phyloP scores from a whole-genome alignment of 2,113 vertebrate species.

The Phrynosoma blainvillii region DNA sequence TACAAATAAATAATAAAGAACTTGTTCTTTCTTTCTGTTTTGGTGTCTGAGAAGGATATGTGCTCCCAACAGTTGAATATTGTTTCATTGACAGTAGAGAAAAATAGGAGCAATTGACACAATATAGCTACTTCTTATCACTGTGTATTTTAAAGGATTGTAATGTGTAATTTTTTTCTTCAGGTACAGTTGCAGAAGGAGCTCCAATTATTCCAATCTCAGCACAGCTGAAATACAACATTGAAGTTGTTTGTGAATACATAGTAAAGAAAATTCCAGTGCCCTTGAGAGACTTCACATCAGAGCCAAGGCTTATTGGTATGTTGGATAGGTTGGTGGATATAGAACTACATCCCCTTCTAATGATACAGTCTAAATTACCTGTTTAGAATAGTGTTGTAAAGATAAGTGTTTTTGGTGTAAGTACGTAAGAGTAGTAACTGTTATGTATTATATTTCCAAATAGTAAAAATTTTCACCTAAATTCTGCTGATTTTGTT shows the following conservation, averaged over 20 bases:
- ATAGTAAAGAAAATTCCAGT: constrained; percentile 99
- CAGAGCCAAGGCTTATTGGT: constrained; percentile 97
- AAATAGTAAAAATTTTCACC: not conserved
- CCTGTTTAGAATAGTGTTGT: accelerated
- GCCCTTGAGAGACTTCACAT: constrained; percentile 94
- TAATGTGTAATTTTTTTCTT: constrained; percentile 37
- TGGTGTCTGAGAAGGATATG: not conserved
- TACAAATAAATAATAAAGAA: not conserved
- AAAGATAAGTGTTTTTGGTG: not conserved
- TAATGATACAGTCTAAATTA: not conserved
- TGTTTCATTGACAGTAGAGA: not conserved
- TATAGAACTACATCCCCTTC: accelerated
- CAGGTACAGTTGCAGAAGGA: constrained; percentile 97
- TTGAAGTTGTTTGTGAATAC: constrained; percentile 98
- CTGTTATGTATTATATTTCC: not conserved
- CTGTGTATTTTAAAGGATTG: not conserved
- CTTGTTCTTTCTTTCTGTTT: not conserved
- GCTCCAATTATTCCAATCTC: constrained; percentile 99
- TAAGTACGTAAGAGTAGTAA: not conserved
- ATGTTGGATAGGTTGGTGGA: constrained; percentile 37
- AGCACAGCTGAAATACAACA: constrained; percentile 97
- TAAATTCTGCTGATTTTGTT: not conserved
- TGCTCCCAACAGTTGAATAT: not conserved
- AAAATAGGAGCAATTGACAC: not conserved
- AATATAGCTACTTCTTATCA: not conserved